Evolutionary conservation across 2,113 vertebrate species (phyloP).

Genomic region (Passer domesticus): DNA sequence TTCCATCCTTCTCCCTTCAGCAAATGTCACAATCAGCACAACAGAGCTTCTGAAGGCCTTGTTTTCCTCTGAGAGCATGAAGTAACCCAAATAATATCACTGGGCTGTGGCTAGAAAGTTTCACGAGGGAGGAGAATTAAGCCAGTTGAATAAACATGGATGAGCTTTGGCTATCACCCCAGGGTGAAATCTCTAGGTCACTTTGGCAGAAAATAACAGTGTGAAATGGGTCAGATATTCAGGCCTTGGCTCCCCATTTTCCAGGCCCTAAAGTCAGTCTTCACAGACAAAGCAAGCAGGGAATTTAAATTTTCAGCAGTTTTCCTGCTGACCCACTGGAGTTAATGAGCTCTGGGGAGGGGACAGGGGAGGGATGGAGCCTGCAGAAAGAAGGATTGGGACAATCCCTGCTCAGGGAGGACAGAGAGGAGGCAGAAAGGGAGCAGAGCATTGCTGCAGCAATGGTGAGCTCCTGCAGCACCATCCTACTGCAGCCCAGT

Average conservation of each 20-base stretch:
- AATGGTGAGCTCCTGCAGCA: background rate
- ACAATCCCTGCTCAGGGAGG: background rate
- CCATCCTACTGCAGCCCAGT: background rate
- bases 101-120: background rate
- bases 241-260: background rate
- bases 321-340: background rate
- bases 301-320: background rate
- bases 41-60: conserved; percentile 9
- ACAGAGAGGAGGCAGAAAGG: background rate
- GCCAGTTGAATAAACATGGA: background rate
- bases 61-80: background rate
- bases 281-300: background rate
- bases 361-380: background rate
- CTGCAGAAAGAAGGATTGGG: background rate
- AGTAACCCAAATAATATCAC: conserved; percentile 5
- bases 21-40: background rate
- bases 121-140: background rate
- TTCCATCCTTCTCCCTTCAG: background rate
- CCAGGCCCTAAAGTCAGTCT: background rate
- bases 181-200: conserved; percentile 42
- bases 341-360: background rate
- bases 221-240: background rate
- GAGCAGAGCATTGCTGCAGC: background rate
- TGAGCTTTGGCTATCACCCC: background rate
- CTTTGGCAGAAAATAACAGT: background rate